These are phyloP conservation scores for Embiotoca jacksoni DNA, from an alignment of 2,113 vertebrate genomes.

Conservation along the genomic window DNA sequence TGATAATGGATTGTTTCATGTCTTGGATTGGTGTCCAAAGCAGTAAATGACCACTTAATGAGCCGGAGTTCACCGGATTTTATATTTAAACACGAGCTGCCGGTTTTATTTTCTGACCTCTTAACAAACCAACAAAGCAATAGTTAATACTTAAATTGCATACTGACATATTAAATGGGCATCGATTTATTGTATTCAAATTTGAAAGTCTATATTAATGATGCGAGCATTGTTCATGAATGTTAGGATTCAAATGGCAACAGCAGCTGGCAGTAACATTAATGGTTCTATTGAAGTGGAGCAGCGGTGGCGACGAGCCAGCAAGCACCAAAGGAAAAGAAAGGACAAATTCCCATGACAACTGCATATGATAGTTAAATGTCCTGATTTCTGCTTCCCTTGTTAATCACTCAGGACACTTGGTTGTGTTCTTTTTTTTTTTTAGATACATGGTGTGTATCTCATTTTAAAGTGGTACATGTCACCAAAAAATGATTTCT, in stretches of 20 bases:
- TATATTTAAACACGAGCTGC: conserved; percentile 6
- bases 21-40: conserved; percentile 4
- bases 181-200: background rate
- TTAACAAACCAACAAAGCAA: background rate
- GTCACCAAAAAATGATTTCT: too few species aligned
- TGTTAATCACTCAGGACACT: background rate
- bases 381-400: background rate
- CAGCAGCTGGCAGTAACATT: background rate
- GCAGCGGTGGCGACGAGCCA: background rate
- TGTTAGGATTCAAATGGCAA: background rate
- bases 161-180: too few species aligned
- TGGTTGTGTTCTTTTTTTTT: background rate
- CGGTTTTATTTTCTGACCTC: background rate
- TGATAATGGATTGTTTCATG: background rate
- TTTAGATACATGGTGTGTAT: too few species aligned
- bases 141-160: background rate
- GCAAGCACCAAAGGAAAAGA: background rate
- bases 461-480: too few species aligned
- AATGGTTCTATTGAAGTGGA: background rate
- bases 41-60: conserved; percentile 30
- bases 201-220: background rate
- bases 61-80: background rate
- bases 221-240: background rate
- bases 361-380: background rate
- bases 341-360: background rate